Percentiles rank a stretch among this genome's conserved stretches.
Evolutionary conservation across 2,113 vertebrate genomes (phyloP).

Genomic region (Antechinus stuartii): DNA sequence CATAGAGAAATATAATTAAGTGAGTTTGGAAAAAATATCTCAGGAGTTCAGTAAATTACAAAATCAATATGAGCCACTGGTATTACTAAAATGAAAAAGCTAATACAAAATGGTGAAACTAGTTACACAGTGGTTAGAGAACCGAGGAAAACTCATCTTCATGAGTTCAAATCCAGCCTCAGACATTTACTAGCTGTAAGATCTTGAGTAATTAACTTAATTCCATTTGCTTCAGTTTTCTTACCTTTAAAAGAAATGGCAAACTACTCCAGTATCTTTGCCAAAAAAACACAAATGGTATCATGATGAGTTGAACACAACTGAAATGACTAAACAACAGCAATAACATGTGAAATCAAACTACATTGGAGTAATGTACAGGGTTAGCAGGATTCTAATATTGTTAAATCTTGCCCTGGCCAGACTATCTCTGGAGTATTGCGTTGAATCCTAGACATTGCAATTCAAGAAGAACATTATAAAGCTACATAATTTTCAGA

Average conservation of each 20-base stretch:
- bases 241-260: not conserved
- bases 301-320: not conserved
- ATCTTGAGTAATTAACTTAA: not conserved
- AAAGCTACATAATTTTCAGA: not conserved
- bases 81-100: not conserved
- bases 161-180: not conserved
- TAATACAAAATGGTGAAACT: not conserved
- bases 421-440: not conserved
- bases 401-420: not conserved
- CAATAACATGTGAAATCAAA: not conserved
- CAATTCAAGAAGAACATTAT: not conserved
- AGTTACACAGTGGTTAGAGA: not conserved
- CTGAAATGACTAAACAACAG: not conserved
- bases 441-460: not conserved
- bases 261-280: not conserved
- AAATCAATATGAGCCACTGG: not conserved
- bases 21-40: not conserved
- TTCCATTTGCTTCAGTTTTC: not conserved
- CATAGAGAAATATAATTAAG: not conserved
- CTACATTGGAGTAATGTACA: not conserved
- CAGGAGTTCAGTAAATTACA: not conserved
- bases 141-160: not conserved
- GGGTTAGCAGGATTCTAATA: not conserved
- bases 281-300: not conserved
- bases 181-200: not conserved